phyloP scores from a whole-genome alignment of 2,797 vertebrate genomes.

The Tamandua tetradactyla region DNA sequence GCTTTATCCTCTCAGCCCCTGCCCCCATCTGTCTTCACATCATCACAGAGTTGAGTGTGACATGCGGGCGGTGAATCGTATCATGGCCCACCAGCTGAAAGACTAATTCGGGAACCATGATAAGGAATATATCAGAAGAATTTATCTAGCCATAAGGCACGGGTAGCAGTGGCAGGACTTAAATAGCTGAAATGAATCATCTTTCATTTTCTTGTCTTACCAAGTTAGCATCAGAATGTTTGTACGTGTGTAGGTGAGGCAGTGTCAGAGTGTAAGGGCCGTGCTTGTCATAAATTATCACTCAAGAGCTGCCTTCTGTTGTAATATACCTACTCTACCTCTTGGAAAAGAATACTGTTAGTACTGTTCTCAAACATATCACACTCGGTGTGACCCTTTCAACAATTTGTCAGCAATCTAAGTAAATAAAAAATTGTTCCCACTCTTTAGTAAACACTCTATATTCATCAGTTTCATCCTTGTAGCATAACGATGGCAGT shows the following conservation, averaged over 20 bases:
- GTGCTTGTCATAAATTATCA: conserved; percentile 6
- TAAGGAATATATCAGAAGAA: conserved; percentile 77
- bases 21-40: conserved; percentile 53
- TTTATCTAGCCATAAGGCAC: conserved; percentile 75
- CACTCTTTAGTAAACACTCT: conserved; percentile 27
- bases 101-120: conserved; percentile 82
- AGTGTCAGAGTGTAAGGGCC: not conserved
- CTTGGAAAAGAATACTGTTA: not conserved
- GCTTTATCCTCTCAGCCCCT: conserved; percentile 63
- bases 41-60: conserved; percentile 58
- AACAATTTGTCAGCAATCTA: not conserved
- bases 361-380: too few relatives aligned
- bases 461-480: not conserved
- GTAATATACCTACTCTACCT: not conserved
- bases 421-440: conserved; percentile 2
- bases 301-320: not conserved
- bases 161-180: conserved; percentile 69
- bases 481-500: conserved; percentile 15
- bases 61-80: conserved; percentile 77
- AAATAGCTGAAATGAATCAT: conserved; percentile 73
- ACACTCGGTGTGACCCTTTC: not conserved
- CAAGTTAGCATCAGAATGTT: conserved; percentile 67
- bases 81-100: conserved; percentile 78
- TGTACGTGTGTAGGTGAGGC: conserved; percentile 61
- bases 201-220: conserved; percentile 67